Evolutionary conservation across 2,888 invertebrate genomes (phyloP), one percentile per base, ranked within the genome.

Genomic region (Litoditis marina): DNA sequence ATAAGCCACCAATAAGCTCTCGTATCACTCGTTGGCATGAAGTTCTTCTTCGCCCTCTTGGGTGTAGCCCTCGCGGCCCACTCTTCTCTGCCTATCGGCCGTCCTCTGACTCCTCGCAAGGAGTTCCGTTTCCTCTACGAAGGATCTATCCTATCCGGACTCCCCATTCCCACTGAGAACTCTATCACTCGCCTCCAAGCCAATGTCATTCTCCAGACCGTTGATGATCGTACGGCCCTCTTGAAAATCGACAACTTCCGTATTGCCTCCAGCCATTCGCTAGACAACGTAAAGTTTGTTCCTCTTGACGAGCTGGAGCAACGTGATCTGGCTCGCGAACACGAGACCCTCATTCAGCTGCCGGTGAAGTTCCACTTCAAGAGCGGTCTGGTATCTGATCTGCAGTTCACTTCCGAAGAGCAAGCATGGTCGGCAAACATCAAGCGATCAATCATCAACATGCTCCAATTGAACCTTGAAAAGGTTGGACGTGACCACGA

Each of bases 371-470:
- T 78, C 70, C 69, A 66, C 52, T 63, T 73, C 66, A 64, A 63
- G 56, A 66, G 76, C 49, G 78, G 78, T 67, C 64, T 78, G 60
- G 71, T 78, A 66, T 68, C 71, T 42, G 71, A 71, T 51, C 55
- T 73, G 47, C 63, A 66, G 54, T 73, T 73, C 61, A 42, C 56
- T 27, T 39, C 57, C 47, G 57, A 66, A 16, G 79, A 79, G 27
- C 42, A 66, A 11, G 64, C 71, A 46, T 80, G 78, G 78, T 73
- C 78, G 34, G 72, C 71, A 64, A 81, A 81, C 74, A 69, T 78
- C 68, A 81, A 81, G 70, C 71, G 77, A 53, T 69, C 77, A n/a
- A 68, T 81, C 60, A 57, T 81, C 66, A 77, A 73, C 68, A 69
- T 78, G 74, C 63, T 72, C 55, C 53, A 63, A 34, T 59, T 69